Conservation (phyloP, 2,888 invertebrate genomes). For the Cenopis cana region DNA sequence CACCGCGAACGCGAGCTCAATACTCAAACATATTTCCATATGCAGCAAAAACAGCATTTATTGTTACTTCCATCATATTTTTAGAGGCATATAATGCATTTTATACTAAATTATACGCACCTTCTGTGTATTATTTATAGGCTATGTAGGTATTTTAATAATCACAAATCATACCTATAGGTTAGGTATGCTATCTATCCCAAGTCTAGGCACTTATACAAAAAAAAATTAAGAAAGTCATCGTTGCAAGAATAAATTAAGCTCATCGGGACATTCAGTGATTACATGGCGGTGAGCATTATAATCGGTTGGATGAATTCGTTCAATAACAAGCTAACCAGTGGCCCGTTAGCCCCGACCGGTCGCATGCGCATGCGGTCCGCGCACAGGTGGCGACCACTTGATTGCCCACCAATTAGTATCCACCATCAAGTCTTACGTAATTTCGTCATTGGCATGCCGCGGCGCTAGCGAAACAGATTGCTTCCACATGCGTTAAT, state of each 20-base stretch:
- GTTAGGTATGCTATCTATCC: neutral
- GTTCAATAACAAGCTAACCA: constrained; percentile 72
- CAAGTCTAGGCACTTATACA: no score
- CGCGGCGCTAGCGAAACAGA: constrained; percentile 52
- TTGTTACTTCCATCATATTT: constrained; percentile 48
- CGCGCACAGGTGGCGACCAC: constrained; percentile 59
- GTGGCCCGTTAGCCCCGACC: constrained; percentile 71
- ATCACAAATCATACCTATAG: no score
- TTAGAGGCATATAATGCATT: constrained; percentile 6
- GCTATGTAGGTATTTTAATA: no score
- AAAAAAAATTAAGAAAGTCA: neutral
- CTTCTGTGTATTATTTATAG: neutral
- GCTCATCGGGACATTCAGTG: constrained; percentile 59
- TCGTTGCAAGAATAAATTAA: constrained; percentile 44
- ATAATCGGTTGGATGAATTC: constrained; percentile 62
- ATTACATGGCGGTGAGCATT: constrained; percentile 58
- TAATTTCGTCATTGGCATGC: constrained; percentile 67
- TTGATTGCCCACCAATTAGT: constrained; percentile 70
- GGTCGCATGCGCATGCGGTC: constrained; percentile 59
- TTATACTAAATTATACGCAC: neutral
- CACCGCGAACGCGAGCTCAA: constrained; percentile 62
- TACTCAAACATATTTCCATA: constrained; percentile 57
- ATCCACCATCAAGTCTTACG: constrained; percentile 65
- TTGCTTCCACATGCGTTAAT: constrained; percentile 54
- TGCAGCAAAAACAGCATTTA: constrained; percentile 56